These are phyloP conservation scores for Erythrolamprus reginae DNA, from an alignment of 2,113 vertebrate genomes.

Conservation along the genomic window DNA sequence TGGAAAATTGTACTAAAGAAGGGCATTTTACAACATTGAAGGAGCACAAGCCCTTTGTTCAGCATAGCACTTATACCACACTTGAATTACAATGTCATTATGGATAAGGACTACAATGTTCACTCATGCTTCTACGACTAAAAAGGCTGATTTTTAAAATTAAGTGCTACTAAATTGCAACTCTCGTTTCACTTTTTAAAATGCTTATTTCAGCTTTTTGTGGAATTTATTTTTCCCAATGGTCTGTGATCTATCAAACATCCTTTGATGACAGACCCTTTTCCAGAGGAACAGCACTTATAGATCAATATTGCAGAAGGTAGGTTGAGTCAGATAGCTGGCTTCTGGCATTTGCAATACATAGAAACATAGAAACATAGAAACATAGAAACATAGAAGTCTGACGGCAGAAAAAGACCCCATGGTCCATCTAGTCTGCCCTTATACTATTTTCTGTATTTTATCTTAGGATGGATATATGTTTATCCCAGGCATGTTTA, in stretches of 20 bases:
- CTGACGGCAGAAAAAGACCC: too few species aligned
- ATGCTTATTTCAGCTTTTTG: not conserved
- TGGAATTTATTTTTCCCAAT: not conserved
- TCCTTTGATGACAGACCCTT: not conserved
- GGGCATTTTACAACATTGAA: not conserved
- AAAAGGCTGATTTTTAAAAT: not conserved
- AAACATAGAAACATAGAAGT: too few species aligned
- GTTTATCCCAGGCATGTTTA: too few species aligned
- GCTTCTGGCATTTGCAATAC: not conserved
- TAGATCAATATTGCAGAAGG: not conserved
- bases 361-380: too few species aligned
- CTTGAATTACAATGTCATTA: not conserved
- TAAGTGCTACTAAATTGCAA: not conserved
- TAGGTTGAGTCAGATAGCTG: not conserved
- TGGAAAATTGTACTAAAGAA: not conserved
- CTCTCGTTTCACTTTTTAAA: not conserved
- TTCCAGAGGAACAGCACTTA: not conserved
- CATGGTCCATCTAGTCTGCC: too few species aligned
- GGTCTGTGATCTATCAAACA: not conserved
- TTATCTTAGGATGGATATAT: too few species aligned
- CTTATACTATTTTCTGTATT: too few species aligned
- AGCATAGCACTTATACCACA: not conserved
- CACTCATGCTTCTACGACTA: not conserved
- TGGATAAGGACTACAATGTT: not conserved
- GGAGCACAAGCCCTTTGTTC: not conserved